Percentiles rank a stretch among this genome's conserved stretches.
phyloP scores from a whole-genome alignment of 2,888 invertebrate genomes.

The Vannuccia rotundouncinata region DNA sequence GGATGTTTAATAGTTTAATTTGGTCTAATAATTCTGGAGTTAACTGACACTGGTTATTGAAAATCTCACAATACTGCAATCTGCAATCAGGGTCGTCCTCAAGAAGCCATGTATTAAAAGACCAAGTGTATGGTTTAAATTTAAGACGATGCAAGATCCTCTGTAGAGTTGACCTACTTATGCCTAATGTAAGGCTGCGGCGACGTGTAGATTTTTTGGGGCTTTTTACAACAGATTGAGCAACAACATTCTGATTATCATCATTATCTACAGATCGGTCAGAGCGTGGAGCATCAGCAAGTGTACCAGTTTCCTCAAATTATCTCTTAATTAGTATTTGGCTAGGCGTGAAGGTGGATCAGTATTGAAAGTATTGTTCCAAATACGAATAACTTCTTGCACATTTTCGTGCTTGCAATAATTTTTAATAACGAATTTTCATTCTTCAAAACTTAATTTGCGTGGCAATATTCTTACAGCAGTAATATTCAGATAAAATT shows the following conservation, averaged over 20 bases:
- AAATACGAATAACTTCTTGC: constrained; percentile 21
- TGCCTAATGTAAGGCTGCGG: constrained; percentile 13
- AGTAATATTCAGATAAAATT: neutral
- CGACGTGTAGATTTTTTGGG: constrained; percentile 30
- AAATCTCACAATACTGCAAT: constrained; percentile 24
- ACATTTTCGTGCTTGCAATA: constrained; percentile 27
- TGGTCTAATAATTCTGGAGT: constrained; percentile 21
- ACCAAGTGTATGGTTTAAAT: neutral
- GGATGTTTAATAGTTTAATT: neutral
- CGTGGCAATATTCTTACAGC: neutral
- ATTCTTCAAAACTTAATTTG: constrained; percentile 4
- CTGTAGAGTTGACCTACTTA: neutral
- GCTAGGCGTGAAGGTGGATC: constrained; percentile 29
- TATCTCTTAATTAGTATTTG: constrained; percentile 25
- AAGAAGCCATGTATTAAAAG: constrained; percentile 21
- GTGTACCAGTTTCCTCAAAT: constrained; percentile 28
- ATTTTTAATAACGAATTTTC: constrained; percentile 1
- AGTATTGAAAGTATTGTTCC: constrained; percentile 29
- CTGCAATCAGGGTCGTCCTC: neutral
- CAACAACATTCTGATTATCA: constrained; percentile 23
- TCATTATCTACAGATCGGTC: constrained; percentile 5
- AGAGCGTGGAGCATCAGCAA: constrained; percentile 31
- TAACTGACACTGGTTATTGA: constrained; percentile 15
- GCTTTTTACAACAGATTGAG: constrained; percentile 27
- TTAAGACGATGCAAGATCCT: constrained; percentile 23